These are phyloP conservation scores for Xylophagus ater DNA, from an alignment of 2,888 invertebrate species.

Conservation along the genomic window DNA sequence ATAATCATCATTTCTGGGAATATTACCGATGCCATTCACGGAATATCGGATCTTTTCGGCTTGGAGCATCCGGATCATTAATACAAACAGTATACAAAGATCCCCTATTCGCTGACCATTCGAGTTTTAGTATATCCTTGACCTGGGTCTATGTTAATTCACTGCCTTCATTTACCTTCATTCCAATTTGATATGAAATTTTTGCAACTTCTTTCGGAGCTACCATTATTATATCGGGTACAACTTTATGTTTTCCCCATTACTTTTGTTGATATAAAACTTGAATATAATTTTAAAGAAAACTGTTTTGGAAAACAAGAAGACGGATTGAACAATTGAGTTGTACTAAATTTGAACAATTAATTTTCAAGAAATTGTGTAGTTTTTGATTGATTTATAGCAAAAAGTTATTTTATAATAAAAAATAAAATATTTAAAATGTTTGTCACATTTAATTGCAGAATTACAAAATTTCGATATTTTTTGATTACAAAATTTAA, in stretches of 20 bases:
- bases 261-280: constrained; percentile 17
- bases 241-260: constrained; percentile 47
- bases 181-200: constrained; percentile 39
- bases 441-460: no score
- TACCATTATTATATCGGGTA: constrained; percentile 62
- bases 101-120: constrained; percentile 49
- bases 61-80: constrained; percentile 70
- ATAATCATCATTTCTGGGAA: constrained; percentile 67
- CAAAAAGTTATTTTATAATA: no score
- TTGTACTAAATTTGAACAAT: no score
- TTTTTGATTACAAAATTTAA: no score
- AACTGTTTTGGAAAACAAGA: no score
- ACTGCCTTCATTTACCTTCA: constrained; percentile 51
- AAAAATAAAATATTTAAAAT: no score
- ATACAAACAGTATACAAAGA: constrained; percentile 65
- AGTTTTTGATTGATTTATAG: no score
- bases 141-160: constrained; percentile 65
- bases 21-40: constrained; percentile 83
- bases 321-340: no score
- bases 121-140: constrained; percentile 57
- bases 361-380: no score
- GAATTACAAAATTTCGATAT: no score
- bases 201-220: constrained; percentile 46
- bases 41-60: constrained; percentile 56
- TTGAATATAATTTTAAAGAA: constrained; percentile 10